A percentile compares a stretch with the other conserved stretches of the same genome.
Evolutionary conservation across 35 echinoderm and acorn worm genomes (phyloP).

Genomic region (Apostichopus californicus): DNA sequence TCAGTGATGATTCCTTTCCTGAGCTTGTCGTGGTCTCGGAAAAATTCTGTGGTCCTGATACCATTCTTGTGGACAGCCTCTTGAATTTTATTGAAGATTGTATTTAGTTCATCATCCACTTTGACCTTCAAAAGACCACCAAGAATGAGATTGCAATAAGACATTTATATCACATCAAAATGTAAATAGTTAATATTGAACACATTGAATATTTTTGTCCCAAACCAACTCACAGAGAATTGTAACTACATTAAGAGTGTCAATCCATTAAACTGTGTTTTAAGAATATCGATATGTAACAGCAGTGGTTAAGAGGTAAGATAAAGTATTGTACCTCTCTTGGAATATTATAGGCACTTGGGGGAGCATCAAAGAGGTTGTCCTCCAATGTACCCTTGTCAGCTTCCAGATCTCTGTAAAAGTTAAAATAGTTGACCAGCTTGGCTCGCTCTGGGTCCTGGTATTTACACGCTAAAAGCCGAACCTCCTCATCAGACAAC

Average conservation of each 20-base stretch:
- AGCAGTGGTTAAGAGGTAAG: neutral
- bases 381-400: constrained; percentile 76
- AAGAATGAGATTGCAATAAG: neutral
- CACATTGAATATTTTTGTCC: no score
- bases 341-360: constrained; percentile 89
- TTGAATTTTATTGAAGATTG: constrained; percentile 86
- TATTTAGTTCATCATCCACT: constrained; percentile 67
- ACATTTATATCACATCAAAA: no score
- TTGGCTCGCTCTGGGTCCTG: constrained; percentile 77
- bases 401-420: constrained; percentile 88
- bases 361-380: constrained; percentile 62
- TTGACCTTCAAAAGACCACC: constrained; percentile 34
- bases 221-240: no score
- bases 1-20: constrained; percentile 90
- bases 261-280: no score
- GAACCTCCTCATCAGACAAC: constrained; percentile 69
- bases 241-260: no score
- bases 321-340: constrained; percentile 60
- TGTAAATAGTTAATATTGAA: no score
- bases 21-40: constrained; percentile 94
- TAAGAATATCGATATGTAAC: no score
- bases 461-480: constrained; percentile 63
- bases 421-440: constrained; percentile 93
- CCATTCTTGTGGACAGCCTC: constrained; percentile 92
- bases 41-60: constrained; percentile 96